Conservation (phyloP, 2,113 vertebrate genomes). For the Hystrix cristata region DNA sequence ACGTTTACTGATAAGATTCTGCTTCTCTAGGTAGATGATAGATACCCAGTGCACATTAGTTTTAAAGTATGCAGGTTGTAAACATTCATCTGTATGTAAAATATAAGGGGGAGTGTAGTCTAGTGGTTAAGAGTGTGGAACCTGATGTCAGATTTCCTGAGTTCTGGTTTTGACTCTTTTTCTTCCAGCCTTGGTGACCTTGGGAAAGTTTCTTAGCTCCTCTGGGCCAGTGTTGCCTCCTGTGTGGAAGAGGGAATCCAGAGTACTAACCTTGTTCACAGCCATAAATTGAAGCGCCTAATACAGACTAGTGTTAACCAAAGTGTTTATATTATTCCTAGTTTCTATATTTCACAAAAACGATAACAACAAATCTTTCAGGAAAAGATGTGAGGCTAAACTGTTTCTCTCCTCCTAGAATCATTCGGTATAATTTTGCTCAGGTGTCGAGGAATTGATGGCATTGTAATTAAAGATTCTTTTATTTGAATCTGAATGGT, state of each 20-base stretch:
- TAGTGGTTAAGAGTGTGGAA: not conserved
- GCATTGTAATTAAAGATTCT: not conserved
- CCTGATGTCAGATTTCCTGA: not conserved
- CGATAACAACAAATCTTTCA: not conserved
- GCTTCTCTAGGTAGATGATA: not conserved
- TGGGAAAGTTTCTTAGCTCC: not conserved
- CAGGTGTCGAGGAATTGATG: not conserved
- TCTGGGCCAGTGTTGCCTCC: not conserved
- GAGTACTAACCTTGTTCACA: not conserved
- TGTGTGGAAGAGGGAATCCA: not conserved
- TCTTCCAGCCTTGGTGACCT: not conserved
- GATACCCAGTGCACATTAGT: not conserved
- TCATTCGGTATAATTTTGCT: constrained; percentile 28
- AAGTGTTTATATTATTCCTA: not conserved
- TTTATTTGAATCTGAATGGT: constrained; percentile 33
- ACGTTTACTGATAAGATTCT: not conserved
- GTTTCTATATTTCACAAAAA: constrained; percentile 1
- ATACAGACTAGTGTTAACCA: not conserved
- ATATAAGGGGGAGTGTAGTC: not conserved
- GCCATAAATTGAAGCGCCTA: not conserved
- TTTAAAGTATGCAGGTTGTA: not conserved
- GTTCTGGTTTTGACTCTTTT: not conserved
- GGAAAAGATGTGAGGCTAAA: not conserved
- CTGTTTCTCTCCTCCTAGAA: not conserved
- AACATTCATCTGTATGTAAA: not conserved